Percentiles rank a stretch among this genome's conserved stretches.
These are phyloP conservation scores for Trachymyrmex septentrionalis DNA, from an alignment of 1,140 invertebrate genomes.

Conservation along the genomic window DNA sequence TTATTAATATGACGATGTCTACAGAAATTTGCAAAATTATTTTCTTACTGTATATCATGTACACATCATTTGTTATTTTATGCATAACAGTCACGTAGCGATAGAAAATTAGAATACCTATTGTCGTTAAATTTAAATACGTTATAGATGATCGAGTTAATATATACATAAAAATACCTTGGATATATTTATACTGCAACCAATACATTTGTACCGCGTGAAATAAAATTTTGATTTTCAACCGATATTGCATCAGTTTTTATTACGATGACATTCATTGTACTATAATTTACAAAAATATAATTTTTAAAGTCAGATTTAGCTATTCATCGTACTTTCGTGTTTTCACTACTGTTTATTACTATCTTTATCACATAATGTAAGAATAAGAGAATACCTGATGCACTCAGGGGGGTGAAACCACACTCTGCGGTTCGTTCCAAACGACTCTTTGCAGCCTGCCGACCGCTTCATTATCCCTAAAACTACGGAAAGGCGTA, in stretches of 20 bases:
- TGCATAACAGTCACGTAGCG: not conserved
- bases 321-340: slow-evolving; percentile 1
- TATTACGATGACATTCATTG: slow-evolving; percentile 36
- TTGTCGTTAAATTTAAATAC: slow-evolving; percentile 43
- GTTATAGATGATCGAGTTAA: slow-evolving; percentile 35
- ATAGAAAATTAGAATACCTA: not conserved
- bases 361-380: slow-evolving; percentile 25
- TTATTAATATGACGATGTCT: slow-evolving; percentile 8
- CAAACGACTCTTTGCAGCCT: slow-evolving; percentile 56
- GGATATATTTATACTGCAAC: slow-evolving; percentile 22
- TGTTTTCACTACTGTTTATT: not conserved
- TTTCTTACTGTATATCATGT: not conserved
- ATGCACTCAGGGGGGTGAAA: slow-evolving; percentile 7
- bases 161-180: slow-evolving; percentile 41
- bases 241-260: slow-evolving; percentile 18
- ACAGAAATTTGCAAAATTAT: not conserved
- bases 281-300: slow-evolving; percentile 11
- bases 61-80: not conserved
- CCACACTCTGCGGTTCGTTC: slow-evolving; percentile 51
- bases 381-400: slow-evolving; percentile 46
- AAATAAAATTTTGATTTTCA: slow-evolving; percentile 45
- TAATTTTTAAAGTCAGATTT: not conserved
- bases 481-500: slow-evolving; percentile 72
- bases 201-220: slow-evolving; percentile 18
- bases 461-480: slow-evolving; percentile 75